Evolutionary conservation across 2,888 invertebrate genomes (phyloP).

Genomic region (Eueremaeus valkanovi): DNA sequence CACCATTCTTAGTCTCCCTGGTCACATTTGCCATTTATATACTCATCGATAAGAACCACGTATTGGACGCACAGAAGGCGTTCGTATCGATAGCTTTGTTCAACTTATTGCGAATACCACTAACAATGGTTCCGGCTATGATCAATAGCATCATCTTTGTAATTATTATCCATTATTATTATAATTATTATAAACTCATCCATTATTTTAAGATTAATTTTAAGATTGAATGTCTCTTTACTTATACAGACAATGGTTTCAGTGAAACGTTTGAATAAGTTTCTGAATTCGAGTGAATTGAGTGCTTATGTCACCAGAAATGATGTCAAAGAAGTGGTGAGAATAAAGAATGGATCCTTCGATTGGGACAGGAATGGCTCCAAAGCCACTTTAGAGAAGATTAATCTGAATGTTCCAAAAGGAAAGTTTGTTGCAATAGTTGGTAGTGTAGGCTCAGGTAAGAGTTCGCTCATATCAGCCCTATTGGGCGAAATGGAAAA

Average conservation of each 20-base stretch:
- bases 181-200: too few species aligned
- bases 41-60: conserved; percentile 57
- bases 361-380: conserved; percentile 50
- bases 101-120: conserved; percentile 78
- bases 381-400: conserved; percentile 27
- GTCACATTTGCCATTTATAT: conserved; percentile 79
- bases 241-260: conserved; percentile 66
- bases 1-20: too few species aligned
- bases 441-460: conserved; percentile 53
- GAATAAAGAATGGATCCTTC: conserved; percentile 50
- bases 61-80: conserved; percentile 71
- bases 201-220: too few species aligned
- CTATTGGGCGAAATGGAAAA: conserved; percentile 56
- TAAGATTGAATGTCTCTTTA: too few species aligned
- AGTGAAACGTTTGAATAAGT: conserved; percentile 81
- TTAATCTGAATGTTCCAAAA: conserved; percentile 41
- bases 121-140: conserved; percentile 57
- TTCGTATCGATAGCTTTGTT: conserved; percentile 84
- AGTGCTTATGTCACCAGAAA: conserved; percentile 63
- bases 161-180: too few species aligned
- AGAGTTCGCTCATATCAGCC: conserved; percentile 56
- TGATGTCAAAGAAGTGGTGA: conserved; percentile 26
- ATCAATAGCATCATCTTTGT: conserved; percentile 43
- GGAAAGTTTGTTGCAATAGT: conserved; percentile 45
- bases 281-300: conserved; percentile 85